Base-by-base conservation (phyloP, 2,888 invertebrate species). In the Eristalinus aeneus region DNA sequence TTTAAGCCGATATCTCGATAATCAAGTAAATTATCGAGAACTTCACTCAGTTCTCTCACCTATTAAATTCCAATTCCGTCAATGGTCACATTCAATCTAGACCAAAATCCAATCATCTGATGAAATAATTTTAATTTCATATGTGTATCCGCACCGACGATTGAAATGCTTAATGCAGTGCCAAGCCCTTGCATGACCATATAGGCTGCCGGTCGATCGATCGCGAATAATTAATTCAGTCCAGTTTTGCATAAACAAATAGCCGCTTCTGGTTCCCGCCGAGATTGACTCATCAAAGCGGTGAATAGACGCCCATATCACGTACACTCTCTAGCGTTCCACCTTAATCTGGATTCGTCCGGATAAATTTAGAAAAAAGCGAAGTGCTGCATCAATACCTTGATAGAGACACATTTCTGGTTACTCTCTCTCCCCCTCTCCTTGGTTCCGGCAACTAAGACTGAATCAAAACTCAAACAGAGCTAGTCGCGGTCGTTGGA, bases 161-260 rank as follows among this genome's bases (percentile, higher is more conserved):
- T n/a, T 16, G 46, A 46, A 46, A 16, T 8, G 8, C 46, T 16
- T 5, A 46, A 8, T 16, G 46, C 46, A 46, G 16, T 73, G 39
- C 67, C 23, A 56, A 73, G n/a, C 20, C 63, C 56, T 74, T 56
- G 63, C 61, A 74, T 80, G 73, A 61, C 73, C 56, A 46, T 46
- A 46, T 16, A 46, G 46, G 73, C 73, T n/a, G n/a, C n/a, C n/a
- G 27, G 27, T 27, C 27, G 63, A 36, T 31, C 61, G 39, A 63
- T 60, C 63, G 61, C 67, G 63, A n/a, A 36, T 73, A 68, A 80
- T 80, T 68, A 61, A 74, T 68, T 80, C 73, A 61, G 22, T 63
- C 61, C 54, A 11, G 31, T 56, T 73, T 80, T 73, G 73, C 61
- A 68, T 80, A 73, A 73, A 16, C 46, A 46, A 46, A 46, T 16